Evolutionary conservation across 2,888 invertebrate species (phyloP), one percentile per base, ranked within the genome.

Genomic region (Machimus rusticus): DNA sequence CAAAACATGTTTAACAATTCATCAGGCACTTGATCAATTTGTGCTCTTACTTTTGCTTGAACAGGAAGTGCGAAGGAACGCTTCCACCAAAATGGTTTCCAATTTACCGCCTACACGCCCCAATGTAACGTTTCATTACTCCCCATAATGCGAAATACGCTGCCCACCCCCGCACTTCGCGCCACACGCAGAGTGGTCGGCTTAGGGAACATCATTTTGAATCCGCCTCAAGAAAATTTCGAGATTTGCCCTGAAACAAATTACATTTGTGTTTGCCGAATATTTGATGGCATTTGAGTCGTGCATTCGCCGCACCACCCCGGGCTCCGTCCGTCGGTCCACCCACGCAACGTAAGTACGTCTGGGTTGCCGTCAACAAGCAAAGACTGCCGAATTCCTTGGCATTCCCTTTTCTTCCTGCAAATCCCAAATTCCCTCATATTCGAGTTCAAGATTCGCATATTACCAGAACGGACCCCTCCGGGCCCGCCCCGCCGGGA

Each of bases 181-280:
- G 12, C 74, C 28, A 23, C 74, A 46, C 74, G 23, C 8, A 37
- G 23, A 19, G 82, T 23, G 31, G 57, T 57, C 81, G 28, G 74
- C 85, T 74, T 85, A 85, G 12, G 31, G 28, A 31, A 85, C 46
- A 74, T 74, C 43, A 6, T 46, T 85, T 46, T 43, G 51, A 85
- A 74, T 74, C 46, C 6, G 46, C 85, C 74, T 23, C n/a, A n/a
- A 43, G 85, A 74, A 51, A 74, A 85, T 85, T 85, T 74, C 46
- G 46, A 74, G 85, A 85, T 85, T 85, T 84, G 23, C 66, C 74
- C 14, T 43, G 85, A 55, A 85, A 85, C 85, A 85, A 85, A 85
- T 85, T 85, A 85, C 85, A 85, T 85, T 85, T 85, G 85, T 85
- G 85, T 85, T 74, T 85, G 57, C 85, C 28, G 85, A 85, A 85